Evolutionary conservation across 37 sponge, comb jelly and placozoan genomes (phyloP).

Genomic region (Corticium candelabrum): DNA sequence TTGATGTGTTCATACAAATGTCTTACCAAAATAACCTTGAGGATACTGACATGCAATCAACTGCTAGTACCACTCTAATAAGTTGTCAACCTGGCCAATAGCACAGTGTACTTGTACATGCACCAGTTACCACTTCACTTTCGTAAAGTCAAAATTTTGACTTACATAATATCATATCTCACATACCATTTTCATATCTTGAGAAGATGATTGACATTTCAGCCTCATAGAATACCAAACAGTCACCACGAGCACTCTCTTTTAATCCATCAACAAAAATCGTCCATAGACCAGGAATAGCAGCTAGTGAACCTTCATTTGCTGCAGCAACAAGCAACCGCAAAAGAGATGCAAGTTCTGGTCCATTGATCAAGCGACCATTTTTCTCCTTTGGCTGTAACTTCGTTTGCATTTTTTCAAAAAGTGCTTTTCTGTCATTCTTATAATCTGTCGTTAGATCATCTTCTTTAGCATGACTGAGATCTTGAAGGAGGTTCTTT

Average conservation of each 20-base stretch:
- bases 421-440: constrained; percentile 65
- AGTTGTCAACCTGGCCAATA: too few species aligned
- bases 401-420: constrained; percentile 22
- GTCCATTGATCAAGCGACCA: constrained; percentile 47
- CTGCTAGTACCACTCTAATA: too few species aligned
- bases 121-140: too few species aligned
- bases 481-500: constrained; percentile 60
- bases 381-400: constrained; percentile 76
- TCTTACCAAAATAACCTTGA: too few species aligned
- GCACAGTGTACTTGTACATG: too few species aligned
- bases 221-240: constrained; percentile 67
- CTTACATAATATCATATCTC: not conserved
- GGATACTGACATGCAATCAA: too few species aligned
- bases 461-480: constrained; percentile 59
- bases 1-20: too few species aligned
- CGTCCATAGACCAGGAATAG: constrained; percentile 75
- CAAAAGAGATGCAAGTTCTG: constrained; percentile 74
- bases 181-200: not conserved
- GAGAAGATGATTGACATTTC: constrained; percentile 29
- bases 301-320: constrained; percentile 79
- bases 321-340: constrained; percentile 76
- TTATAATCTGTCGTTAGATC: constrained; percentile 74
- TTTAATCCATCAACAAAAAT: constrained; percentile 53
- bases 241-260: constrained; percentile 52
- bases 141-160: not conserved